These are phyloP conservation scores for Poeciliopsis turrubarensis DNA, from an alignment of 2,113 vertebrate species.

Conservation along the genomic window DNA sequence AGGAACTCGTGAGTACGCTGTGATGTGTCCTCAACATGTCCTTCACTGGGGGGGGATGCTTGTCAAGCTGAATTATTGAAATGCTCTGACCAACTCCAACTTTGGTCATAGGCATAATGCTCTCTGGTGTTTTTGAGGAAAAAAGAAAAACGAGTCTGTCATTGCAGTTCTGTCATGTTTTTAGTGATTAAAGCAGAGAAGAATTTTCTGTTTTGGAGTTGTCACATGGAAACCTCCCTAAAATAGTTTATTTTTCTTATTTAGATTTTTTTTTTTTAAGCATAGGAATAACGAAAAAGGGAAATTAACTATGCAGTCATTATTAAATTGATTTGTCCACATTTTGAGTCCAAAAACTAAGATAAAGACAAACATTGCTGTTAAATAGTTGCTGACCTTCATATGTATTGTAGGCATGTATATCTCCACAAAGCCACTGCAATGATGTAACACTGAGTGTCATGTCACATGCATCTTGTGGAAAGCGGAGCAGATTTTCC, in stretches of 20 bases:
- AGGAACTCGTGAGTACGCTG: constrained; percentile 26
- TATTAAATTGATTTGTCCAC: neutral
- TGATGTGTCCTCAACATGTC: constrained; percentile 37
- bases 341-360: neutral
- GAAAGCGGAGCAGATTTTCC: too few relatives aligned
- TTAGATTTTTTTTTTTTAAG: neutral
- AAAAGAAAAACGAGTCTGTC: neutral
- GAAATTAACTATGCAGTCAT: neutral
- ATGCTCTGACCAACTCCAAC: constrained; percentile 21
- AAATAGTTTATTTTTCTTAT: neutral
- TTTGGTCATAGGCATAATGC: constrained; percentile 25
- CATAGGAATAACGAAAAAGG: neutral
- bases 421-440: neutral
- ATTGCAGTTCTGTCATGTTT: neutral
- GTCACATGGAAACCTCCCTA: neutral
- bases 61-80: constrained; percentile 63
- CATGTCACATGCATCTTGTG: neutral
- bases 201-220: neutral
- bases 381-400: neutral
- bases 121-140: neutral
- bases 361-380: neutral
- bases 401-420: neutral
- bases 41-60: constrained; percentile 35
- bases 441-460: neutral
- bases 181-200: neutral